These are phyloP conservation scores for Hippotragus niger DNA, from an alignment of 2,113 vertebrate genomes.

Conservation along the genomic window DNA sequence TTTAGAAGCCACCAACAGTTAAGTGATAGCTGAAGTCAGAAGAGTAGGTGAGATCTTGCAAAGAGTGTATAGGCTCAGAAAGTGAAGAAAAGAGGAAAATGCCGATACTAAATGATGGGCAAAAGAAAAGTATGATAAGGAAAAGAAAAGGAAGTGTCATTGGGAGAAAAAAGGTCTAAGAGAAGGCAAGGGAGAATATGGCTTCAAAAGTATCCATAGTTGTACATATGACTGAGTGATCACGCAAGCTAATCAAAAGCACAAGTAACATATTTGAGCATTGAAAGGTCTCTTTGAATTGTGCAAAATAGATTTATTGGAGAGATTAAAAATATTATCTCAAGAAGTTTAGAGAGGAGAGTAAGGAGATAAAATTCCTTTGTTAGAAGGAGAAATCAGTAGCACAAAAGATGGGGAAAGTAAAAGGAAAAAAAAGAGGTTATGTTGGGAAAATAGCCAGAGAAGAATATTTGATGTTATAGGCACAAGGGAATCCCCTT, in stretches of 20 bases:
- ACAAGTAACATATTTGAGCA: not conserved
- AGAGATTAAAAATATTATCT: not conserved
- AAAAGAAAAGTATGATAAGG: not conserved
- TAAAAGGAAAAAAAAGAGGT: not conserved
- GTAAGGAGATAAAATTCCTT: not conserved
- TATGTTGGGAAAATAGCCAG: not conserved
- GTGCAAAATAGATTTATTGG: not conserved
- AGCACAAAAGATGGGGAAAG: not conserved
- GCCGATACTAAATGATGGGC: not conserved
- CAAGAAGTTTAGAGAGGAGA: not conserved
- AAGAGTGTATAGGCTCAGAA: not conserved
- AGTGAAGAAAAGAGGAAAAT: not conserved
- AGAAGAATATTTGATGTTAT: not conserved
- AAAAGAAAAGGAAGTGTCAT: not conserved
- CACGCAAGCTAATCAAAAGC: not conserved
- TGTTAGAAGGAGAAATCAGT: not conserved
- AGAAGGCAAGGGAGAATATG: not conserved
- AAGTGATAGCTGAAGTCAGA: not conserved
- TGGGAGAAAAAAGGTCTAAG: not conserved
- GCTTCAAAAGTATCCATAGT: not conserved
- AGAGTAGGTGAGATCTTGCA: not conserved
- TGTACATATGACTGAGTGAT: not conserved
- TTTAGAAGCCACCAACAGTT: not conserved
- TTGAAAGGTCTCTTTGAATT: not conserved
- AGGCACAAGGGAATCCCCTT: not conserved